phyloP scores from a whole-genome alignment of 2,888 invertebrate genomes.

The Lycia hirtaria region DNA sequence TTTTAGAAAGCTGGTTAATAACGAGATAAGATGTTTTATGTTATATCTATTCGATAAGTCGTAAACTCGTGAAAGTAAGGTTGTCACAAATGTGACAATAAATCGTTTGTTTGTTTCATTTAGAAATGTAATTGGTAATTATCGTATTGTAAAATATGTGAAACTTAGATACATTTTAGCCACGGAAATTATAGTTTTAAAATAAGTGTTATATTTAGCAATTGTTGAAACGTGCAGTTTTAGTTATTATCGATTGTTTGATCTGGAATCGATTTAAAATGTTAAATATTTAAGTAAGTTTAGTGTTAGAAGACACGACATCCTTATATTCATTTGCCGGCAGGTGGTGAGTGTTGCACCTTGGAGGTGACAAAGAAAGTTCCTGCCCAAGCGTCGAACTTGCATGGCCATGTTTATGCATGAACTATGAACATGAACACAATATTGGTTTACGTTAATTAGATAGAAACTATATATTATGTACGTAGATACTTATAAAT shows the following conservation, averaged over 20 bases:
- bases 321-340: conserved; percentile 28
- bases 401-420: conserved; percentile 14
- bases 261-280: neutral
- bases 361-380: conserved; percentile 59
- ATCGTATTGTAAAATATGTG: no score
- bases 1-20: conserved; percentile 20
- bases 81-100: neutral
- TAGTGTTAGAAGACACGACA: neutral
- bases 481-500: no score
- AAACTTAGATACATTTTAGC: no score
- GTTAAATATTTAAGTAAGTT: neutral
- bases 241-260: neutral
- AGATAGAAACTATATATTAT: no score
- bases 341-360: conserved; percentile 28
- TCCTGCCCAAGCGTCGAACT: conserved; percentile 32
- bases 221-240: no score
- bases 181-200: no score
- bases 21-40: conserved; percentile 8
- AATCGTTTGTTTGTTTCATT: neutral
- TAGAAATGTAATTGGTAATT: no score
- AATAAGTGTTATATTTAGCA: no score
- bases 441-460: neutral
- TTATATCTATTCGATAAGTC: conserved; percentile 11
- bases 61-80: conserved; percentile 1
- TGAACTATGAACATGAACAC: neutral